These are phyloP conservation scores for Hydrotaea diabolus DNA, from an alignment of 2,888 invertebrate species.

Conservation along the genomic window DNA sequence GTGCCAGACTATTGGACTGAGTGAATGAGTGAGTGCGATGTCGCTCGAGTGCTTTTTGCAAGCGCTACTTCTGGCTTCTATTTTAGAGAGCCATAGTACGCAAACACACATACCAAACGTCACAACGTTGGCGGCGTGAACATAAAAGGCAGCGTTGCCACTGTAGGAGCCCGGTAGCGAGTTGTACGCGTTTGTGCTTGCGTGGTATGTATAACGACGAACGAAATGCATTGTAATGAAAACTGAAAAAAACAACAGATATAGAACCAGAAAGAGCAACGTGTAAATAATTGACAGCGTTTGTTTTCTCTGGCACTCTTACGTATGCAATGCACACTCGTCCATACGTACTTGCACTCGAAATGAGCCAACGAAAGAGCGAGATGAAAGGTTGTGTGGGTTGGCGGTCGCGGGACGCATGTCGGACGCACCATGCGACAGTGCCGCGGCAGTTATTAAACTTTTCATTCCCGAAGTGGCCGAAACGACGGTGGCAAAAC, in stretches of 20 bases:
- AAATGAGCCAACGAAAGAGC: no score
- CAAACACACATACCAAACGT: not conserved
- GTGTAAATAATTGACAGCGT: constrained; percentile 13
- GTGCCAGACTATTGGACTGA: constrained; percentile 1
- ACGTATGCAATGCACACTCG: not conserved
- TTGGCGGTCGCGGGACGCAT: constrained; percentile 1
- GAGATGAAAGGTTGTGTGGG: not conserved
- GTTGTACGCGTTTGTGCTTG: not conserved
- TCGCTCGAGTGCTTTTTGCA: constrained; percentile 27
- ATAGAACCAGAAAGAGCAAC: not conserved
- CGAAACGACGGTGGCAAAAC: not conserved
- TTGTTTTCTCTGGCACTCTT: not conserved
- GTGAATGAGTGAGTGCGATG: constrained; percentile 29
- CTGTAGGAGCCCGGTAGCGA: not conserved
- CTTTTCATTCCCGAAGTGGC: no score
- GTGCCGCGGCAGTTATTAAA: not conserved
- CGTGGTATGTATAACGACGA: not conserved
- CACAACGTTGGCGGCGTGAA: constrained; percentile 12
- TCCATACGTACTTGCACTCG: no score
- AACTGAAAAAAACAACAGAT: not conserved
- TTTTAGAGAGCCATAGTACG: not conserved
- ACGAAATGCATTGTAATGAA: constrained; percentile 7
- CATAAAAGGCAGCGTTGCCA: constrained; percentile 18
- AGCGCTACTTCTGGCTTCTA: not conserved
- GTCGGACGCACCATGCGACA: not conserved